Base-by-base conservation (phyloP, 2,888 invertebrate species). In the Chromoteleia sp. region DNA sequence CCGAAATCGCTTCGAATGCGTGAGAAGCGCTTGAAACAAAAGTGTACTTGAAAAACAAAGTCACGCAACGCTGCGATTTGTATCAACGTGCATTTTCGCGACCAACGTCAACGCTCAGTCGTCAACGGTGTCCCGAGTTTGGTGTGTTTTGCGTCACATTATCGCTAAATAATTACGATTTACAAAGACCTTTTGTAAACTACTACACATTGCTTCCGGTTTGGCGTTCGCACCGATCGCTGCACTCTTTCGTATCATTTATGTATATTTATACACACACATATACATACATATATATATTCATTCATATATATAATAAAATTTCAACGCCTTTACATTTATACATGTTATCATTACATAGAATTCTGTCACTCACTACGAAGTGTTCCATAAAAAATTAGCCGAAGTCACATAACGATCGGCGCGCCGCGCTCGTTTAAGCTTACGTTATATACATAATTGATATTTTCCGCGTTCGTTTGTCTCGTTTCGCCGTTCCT, bases 371-470 rank as follows among this genome's bases (percentile, higher is more conserved):
- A 25, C 21, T 43, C 21, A 10, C 33, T 48, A 63, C 19, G 19
- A 36, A 48, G 14, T 15, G 45, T 41, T 43, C 25, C 58, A 75
- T 58, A 30, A 63, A 33, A 73, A 63, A 73, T 73, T 41, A 41
- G 19, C 33, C 43, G 33, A 63, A 45, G 39, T 29, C 1, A 41
- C 45, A 19, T 10, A 41, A 19, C 56, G 39, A 67, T 58, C 52
- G 75, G 58, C 52, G 58, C 54, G 50, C 6, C 15, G 6, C 50
- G 19, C 25, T 12, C 15, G 14, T 63, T 21, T 59, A 52, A 43
- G 68, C 76, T 76, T 76, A 59, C 17, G 2, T 30, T 75, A 75
- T 67, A 14, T 75, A 75, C 75, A 75, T 59, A 67, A 65, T 75
- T 75, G 75, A 75, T 65, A 67, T 59, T 39, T 19, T 30, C 14